Conservation (phyloP, 2,113 vertebrate genomes). For the Etheostoma cragini region DNA sequence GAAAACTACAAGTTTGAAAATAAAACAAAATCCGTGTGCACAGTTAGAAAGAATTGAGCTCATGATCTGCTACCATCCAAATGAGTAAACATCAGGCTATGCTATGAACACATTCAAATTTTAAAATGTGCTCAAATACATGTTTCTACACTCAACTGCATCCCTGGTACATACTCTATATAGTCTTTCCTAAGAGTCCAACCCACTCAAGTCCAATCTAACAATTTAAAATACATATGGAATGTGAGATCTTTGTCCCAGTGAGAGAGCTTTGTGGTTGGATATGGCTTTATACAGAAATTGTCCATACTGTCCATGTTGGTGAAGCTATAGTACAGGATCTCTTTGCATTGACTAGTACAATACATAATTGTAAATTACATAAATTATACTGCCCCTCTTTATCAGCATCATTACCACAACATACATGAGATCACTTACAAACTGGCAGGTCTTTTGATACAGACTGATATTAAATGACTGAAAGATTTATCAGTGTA, state of each 20-base stretch:
- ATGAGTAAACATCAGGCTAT: background rate
- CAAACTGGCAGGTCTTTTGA: background rate
- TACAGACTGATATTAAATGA: background rate
- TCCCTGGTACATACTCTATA: background rate
- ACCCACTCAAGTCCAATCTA: background rate
- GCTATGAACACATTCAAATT: background rate
- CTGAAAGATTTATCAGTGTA: background rate
- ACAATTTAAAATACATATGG: too few species aligned
- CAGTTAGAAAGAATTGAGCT: background rate
- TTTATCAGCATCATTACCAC: background rate
- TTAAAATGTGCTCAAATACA: background rate
- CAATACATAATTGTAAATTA: background rate
- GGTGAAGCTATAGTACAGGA: background rate
- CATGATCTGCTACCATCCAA: background rate
- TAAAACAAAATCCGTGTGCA: background rate
- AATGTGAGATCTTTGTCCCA: background rate
- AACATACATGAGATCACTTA: background rate
- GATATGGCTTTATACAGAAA: background rate
- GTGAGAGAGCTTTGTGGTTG: background rate
- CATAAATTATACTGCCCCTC: background rate
- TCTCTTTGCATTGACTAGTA: background rate
- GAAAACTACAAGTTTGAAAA: background rate
- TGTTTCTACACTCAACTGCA: background rate
- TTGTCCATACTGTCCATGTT: background rate
- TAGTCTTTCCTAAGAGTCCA: background rate